Evolutionary conservation across 1,140 invertebrate genomes (phyloP).

Genomic region (Papilio polyxenes): DNA sequence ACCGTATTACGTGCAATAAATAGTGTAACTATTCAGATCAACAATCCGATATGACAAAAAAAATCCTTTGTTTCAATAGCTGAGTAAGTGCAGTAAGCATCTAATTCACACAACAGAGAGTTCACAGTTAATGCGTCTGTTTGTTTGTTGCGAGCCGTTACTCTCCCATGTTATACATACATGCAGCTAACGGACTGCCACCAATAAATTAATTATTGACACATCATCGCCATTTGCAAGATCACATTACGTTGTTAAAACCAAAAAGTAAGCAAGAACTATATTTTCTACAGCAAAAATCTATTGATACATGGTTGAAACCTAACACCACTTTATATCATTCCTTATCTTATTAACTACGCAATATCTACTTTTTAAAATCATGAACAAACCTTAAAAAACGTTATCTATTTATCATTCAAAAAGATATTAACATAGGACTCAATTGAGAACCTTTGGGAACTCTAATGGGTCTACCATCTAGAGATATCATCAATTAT

Average conservation of each 20-base stretch:
- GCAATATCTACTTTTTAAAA: too few species aligned
- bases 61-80: not conserved
- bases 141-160: conserved; percentile 3
- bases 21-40: not conserved
- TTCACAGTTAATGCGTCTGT: conserved; percentile 3
- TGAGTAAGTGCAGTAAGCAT: not conserved
- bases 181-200: not conserved
- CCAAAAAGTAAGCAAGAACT: not conserved
- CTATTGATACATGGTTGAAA: too few species aligned
- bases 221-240: not conserved
- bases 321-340: too few species aligned
- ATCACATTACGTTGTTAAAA: not conserved
- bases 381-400: too few species aligned
- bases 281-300: not conserved
- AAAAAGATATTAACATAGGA: too few species aligned
- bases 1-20: not conserved
- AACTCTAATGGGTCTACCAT: too few species aligned
- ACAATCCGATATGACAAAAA: not conserved
- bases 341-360: too few species aligned
- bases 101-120: conserved; percentile 3
- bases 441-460: too few species aligned
- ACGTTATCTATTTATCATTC: too few species aligned
- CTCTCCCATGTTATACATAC: conserved; percentile 11
- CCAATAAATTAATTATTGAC: not conserved
- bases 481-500: too few species aligned